Conservation (phyloP, 2,888 invertebrate species). For the Calephelis perditalis region DNA sequence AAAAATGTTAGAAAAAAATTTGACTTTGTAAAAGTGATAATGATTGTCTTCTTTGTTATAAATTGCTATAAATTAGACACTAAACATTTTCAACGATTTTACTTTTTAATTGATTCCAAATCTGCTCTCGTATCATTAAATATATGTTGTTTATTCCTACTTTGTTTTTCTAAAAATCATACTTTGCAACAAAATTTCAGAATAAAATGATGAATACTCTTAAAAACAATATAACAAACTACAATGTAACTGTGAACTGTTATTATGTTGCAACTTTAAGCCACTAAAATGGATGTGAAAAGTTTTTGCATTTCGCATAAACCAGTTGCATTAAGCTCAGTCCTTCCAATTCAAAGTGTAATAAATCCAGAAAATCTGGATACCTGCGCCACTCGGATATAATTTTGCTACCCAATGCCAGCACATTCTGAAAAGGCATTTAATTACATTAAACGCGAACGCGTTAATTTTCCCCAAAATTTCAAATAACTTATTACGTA, state of each 20-base stretch:
- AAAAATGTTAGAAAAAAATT: no score
- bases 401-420: conserved; percentile 34
- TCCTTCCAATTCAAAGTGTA: conserved; percentile 37
- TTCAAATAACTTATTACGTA: conserved; percentile 22
- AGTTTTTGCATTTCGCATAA: conserved; percentile 29
- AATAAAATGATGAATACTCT: no score
- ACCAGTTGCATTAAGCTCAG: conserved; percentile 30
- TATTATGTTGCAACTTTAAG: conserved; percentile 8
- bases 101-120: no score
- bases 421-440: conserved; percentile 31
- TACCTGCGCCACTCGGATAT: conserved; percentile 37
- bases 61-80: no score
- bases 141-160: no score
- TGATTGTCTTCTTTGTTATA: no score
- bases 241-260: not conserved
- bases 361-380: conserved; percentile 44
- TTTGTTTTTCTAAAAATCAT: no score
- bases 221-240: not conserved
- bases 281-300: conserved; percentile 25
- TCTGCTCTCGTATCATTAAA: no score
- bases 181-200: no score
- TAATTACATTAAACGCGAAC: conserved; percentile 30
- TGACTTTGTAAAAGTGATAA: no score
- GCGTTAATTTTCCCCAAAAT: conserved; percentile 26
- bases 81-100: no score